These are phyloP conservation scores for Semicossyphus pulcher DNA, from an alignment of 2,113 vertebrate species.

Conservation along the genomic window DNA sequence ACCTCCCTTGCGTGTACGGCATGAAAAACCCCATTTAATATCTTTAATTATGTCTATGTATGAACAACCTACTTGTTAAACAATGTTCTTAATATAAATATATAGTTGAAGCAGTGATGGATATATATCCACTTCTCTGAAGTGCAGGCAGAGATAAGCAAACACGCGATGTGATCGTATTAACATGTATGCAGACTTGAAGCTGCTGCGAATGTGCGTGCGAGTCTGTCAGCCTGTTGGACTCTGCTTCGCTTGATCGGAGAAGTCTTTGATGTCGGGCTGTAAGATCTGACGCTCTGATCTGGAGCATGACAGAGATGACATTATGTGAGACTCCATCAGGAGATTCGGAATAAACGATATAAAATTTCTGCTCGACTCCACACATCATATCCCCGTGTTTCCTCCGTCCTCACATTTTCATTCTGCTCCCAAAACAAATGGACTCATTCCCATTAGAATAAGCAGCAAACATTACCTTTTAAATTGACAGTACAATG, in stretches of 20 bases:
- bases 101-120: background rate
- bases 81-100: background rate
- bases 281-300: slow-evolving; percentile 66
- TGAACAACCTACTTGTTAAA: too few species aligned
- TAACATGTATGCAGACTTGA: slow-evolving; percentile 21
- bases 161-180: slow-evolving; percentile 31
- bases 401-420: slow-evolving; percentile 33
- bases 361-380: slow-evolving; percentile 8
- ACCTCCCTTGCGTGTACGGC: too few species aligned
- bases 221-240: slow-evolving; percentile 36
- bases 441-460: slow-evolving; percentile 62
- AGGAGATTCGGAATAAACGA: slow-evolving; percentile 34
- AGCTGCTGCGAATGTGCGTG: slow-evolving; percentile 29
- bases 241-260: slow-evolving; percentile 38
- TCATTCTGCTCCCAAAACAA: slow-evolving; percentile 40
- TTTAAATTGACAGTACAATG: slow-evolving; percentile 67
- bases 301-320: slow-evolving; percentile 59
- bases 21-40: background rate
- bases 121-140: slow-evolving; percentile 14
- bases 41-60: too few species aligned
- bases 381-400: slow-evolving; percentile 2
- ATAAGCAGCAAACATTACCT: slow-evolving; percentile 52
- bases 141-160: slow-evolving; percentile 24
- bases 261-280: slow-evolving; percentile 69
- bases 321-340: slow-evolving; percentile 46